Base-by-base conservation (phyloP, 2,113 vertebrate genomes). In the Cyanoramphus novaezelandiae region DNA sequence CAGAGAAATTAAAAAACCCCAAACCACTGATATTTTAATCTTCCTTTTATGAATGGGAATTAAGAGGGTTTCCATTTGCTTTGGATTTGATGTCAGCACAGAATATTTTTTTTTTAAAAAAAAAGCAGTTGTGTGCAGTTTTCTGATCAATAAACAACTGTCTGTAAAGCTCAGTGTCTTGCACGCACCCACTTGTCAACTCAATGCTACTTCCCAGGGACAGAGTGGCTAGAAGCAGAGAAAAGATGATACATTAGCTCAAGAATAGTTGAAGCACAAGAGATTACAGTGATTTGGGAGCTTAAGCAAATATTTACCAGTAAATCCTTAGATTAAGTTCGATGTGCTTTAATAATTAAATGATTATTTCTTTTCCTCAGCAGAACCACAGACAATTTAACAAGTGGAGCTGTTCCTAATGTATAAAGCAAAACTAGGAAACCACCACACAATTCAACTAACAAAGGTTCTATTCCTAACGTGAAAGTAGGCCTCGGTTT, bases 281-380 rank as follows among this genome's bases (percentile, higher is more conserved):
- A 67, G 70, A 90, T 85, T 88, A 92, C 35, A 90, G 39, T 49
- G 89, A 92, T 90, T 81, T 88, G 70, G 35, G 60, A 85, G 70
- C 25, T 92, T 95, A 95, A 76, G 69, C 47, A 95, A 95, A 78
- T 84, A 92, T 87, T 94, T 87, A 77, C 41, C 43, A 72, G 47
- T 68, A 93, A 93, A 4, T 41, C 41, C 24, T 79, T 82, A 46
- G 47, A 65, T 91, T 93, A 82, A 85, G 88, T 95, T 83, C 89
- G 47, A 68, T 57, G 77, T 49, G 59, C 24, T 71, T 82, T 53
- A 53, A 43, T 55, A 90, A n/a, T 87, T 95, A 68, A 47, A 28
- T 43, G 14, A 46, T 49, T 70, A 43, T 72, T 90, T 52, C 39
- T 91, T 78, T 81, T 75, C 35, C 50, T 60, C 37, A 76, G 29